Conservation (phyloP, 2,888 invertebrate genomes). For the Autographa gamma region DNA sequence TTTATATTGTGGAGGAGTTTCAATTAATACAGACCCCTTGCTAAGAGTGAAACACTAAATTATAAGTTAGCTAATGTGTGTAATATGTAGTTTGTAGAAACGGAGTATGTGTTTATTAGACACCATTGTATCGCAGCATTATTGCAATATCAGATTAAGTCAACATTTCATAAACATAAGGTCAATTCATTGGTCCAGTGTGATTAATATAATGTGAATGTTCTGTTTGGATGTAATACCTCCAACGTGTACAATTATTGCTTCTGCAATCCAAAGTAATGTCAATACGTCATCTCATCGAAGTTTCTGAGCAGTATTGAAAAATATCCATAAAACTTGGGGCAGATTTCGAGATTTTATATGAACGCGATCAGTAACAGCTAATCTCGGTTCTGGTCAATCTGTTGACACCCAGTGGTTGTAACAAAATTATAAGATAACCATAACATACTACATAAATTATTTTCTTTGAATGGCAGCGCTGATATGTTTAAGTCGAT, state of each 20-base stretch:
- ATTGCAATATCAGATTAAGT: background rate
- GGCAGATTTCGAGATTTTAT: no score
- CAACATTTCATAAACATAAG: background rate
- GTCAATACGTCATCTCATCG: no score
- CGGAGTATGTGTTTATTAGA: background rate
- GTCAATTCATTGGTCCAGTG: background rate
- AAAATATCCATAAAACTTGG: no score
- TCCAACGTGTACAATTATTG: no score
- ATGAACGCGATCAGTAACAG: no score
- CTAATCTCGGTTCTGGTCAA: no score
- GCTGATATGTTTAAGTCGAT: background rate
- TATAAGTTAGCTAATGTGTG: slow-evolving; percentile 22
- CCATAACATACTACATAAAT: no score
- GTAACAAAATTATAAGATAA: no score
- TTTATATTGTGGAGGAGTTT: slow-evolving; percentile 51
- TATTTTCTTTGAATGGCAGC: no score
- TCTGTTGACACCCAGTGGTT: no score
- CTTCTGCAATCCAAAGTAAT: no score
- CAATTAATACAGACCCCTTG: slow-evolving; percentile 47
- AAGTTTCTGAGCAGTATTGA: no score
- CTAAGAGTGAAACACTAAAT: slow-evolving; percentile 36
- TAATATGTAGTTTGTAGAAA: background rate
- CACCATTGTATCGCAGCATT: background rate
- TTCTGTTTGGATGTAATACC: background rate
- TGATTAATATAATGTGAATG: background rate